These are phyloP conservation scores for Pungitius pungitius DNA, from an alignment of 2,113 vertebrate genomes.

Conservation along the genomic window DNA sequence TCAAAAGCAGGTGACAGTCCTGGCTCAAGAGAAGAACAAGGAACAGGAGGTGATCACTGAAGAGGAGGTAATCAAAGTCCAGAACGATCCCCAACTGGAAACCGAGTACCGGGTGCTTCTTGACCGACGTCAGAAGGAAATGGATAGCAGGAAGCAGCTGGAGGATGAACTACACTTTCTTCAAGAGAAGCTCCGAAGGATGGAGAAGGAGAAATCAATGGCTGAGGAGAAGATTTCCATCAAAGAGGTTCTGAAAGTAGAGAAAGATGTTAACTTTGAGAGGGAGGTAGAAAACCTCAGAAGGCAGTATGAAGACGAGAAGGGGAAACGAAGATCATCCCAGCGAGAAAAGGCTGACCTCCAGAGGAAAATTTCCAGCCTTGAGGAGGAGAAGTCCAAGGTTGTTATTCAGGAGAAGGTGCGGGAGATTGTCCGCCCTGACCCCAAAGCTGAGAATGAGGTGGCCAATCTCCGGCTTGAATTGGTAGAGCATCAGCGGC, in stretches of 20 bases:
- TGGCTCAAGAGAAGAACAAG: slow-evolving; percentile 87
- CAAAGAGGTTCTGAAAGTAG: slow-evolving; percentile 95
- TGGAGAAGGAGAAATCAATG: slow-evolving; percentile 93
- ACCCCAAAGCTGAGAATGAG: slow-evolving; percentile 93
- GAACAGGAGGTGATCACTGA: slow-evolving; percentile 90
- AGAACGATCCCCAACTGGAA: slow-evolving; percentile 93
- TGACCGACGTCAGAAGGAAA: slow-evolving; percentile 85
- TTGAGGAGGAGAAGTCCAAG: slow-evolving; percentile 92
- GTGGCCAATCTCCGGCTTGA: slow-evolving; percentile 94
- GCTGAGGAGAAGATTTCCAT: slow-evolving; percentile 94
- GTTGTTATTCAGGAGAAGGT: slow-evolving; percentile 94
- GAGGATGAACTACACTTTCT: slow-evolving; percentile 92
- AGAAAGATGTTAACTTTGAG: slow-evolving; percentile 88
- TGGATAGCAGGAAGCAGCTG: slow-evolving; percentile 79
- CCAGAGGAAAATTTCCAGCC: slow-evolving; percentile 86
- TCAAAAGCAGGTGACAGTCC: slow-evolving; percentile 84
- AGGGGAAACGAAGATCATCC: slow-evolving; percentile 80
- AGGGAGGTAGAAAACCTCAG: slow-evolving; percentile 89
- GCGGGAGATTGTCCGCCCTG: slow-evolving; percentile 93
- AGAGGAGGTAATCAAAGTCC: slow-evolving; percentile 92
- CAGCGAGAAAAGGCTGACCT: slow-evolving; percentile 89
- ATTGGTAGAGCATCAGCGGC: slow-evolving; percentile 91
- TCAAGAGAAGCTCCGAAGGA: slow-evolving; percentile 87
- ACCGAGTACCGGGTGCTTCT: slow-evolving; percentile 85
- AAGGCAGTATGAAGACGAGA: slow-evolving; percentile 89